phyloP scores from a whole-genome alignment of 2,888 invertebrate species.

The Embidobia sp. region DNA sequence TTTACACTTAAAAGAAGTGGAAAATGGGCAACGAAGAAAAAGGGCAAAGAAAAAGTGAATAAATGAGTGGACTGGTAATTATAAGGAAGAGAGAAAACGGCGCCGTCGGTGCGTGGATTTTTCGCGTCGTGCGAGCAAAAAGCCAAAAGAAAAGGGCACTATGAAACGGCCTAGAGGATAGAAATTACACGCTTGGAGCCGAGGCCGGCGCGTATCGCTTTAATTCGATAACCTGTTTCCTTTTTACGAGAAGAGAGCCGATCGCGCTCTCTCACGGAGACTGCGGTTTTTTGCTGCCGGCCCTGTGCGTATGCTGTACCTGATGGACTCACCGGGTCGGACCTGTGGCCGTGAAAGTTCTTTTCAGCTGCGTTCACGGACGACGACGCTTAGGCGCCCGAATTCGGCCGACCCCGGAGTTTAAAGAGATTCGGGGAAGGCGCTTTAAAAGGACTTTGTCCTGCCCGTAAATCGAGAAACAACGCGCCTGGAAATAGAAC shows the following conservation, averaged over 20 bases:
- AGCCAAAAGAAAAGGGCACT: constrained; percentile 41
- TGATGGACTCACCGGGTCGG: constrained; percentile 75
- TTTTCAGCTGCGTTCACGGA: constrained; percentile 67
- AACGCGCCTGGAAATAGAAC: constrained; percentile 2
- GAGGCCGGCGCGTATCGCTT: constrained; percentile 71
- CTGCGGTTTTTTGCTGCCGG: constrained; percentile 60
- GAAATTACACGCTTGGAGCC: constrained; percentile 73
- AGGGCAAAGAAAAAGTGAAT: not conserved
- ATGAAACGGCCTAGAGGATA: constrained; percentile 72
- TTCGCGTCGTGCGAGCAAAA: constrained; percentile 46
- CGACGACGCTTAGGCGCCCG: constrained; percentile 28
- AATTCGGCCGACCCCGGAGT: not conserved
- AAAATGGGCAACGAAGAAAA: too few relatives aligned
- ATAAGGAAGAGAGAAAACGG: not conserved
- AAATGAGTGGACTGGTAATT: constrained; percentile 14
- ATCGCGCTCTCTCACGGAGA: constrained; percentile 70
- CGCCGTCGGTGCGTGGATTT: constrained; percentile 30
- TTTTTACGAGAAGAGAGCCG: constrained; percentile 70
- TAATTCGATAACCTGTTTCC: constrained; percentile 79
- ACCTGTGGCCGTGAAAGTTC: constrained; percentile 79
- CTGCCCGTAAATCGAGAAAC: not conserved
- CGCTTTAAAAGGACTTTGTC: constrained; percentile 27
- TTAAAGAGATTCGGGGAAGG: constrained; percentile 23
- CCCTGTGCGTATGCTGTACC: constrained; percentile 34
- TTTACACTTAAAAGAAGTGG: too few relatives aligned